Evolutionary conservation across 2,113 vertebrate genomes (phyloP).

Genomic region (Symphodus melops): DNA sequence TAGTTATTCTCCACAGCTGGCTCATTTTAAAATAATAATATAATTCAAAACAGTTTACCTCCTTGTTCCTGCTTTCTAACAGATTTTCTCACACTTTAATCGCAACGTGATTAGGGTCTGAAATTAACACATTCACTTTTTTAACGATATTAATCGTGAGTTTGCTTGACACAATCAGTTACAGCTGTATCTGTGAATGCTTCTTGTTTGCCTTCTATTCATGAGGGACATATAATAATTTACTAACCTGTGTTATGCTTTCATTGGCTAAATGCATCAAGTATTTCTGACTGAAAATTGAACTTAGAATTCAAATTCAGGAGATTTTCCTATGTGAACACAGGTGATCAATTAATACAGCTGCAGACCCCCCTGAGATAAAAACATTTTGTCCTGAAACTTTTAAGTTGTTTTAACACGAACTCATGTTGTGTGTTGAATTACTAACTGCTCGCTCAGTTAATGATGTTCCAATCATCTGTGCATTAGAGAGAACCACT

Average conservation of each 20-base stretch:
- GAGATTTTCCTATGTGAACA: conserved; percentile 11
- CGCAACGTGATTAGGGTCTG: no score
- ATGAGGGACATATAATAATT: not conserved
- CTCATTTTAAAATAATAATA: no score
- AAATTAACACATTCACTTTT: no score
- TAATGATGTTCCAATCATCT: not conserved
- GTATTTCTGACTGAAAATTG: conserved; percentile 16
- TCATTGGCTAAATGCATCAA: not conserved
- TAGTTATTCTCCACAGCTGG: no score
- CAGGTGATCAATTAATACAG: conserved; percentile 9
- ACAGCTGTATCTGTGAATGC: not conserved
- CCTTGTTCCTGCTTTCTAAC: no score
- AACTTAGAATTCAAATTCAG: not conserved
- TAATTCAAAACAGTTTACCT: no score
- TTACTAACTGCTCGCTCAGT: not conserved
- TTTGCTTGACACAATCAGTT: no score
- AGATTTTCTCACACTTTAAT: no score
- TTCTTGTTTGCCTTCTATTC: not conserved
- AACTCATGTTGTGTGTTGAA: not conserved
- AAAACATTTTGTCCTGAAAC: not conserved
- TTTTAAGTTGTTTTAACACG: not conserved
- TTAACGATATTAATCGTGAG: no score
- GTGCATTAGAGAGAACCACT: not conserved
- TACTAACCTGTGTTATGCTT: not conserved
- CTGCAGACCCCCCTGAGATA: not conserved